Conservation (phyloP, 2,888 invertebrate species). For the Zeuzera pyrina region DNA sequence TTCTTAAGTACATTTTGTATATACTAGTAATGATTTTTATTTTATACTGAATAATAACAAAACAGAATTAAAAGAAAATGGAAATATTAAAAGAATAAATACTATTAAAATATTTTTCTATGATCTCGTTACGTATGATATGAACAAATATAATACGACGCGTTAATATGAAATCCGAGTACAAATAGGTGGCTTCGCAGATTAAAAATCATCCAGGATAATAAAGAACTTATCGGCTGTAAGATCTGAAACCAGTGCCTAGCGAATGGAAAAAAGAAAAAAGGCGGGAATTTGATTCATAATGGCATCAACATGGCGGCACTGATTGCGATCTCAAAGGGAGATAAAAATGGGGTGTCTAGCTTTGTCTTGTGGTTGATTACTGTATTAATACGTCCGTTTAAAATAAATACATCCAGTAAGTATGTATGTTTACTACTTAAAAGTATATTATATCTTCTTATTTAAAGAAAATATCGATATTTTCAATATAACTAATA, state of each 20-base stretch:
- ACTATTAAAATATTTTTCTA: no score
- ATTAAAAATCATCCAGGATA: conserved; percentile 70
- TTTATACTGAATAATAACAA: no score
- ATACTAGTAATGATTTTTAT: no score
- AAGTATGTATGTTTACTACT: no score
- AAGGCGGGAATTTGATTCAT: conserved; percentile 68
- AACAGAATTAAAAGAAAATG: no score
- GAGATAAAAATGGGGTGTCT: conserved; percentile 57
- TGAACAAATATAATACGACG: conserved; percentile 27
- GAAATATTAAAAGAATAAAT: no score
- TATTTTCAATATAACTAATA: no score
- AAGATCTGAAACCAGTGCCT: conserved; percentile 63
- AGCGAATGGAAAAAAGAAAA: conserved; percentile 54
- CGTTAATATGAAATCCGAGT: conserved; percentile 48
- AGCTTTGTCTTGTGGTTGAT: conserved; percentile 55
- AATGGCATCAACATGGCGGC: conserved; percentile 61
- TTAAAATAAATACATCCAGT: conserved; percentile 27
- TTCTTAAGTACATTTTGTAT: no score
- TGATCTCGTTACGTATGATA: conserved; percentile 15
- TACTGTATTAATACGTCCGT: conserved; percentile 26
- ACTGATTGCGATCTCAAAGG: conserved; percentile 63
- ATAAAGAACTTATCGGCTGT: conserved; percentile 66
- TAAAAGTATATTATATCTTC: no score
- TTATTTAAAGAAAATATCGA: no score
- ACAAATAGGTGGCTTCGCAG: conserved; percentile 41